phyloP scores from a whole-genome alignment of 2,797 vertebrate species.

The Coregonus suidteri region DNA sequence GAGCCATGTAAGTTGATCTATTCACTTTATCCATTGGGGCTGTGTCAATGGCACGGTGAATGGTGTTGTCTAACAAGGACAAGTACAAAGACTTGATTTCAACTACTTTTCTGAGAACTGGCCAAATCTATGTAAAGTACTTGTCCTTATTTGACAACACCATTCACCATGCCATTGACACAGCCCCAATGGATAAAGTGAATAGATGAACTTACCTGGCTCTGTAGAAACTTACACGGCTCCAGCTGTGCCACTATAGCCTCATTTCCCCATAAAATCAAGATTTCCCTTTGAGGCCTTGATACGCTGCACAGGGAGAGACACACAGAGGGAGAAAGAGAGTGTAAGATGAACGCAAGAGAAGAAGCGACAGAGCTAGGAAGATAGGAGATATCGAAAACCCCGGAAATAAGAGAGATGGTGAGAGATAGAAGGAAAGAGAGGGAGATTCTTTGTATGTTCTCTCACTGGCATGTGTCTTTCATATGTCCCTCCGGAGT shows the following conservation, averaged over 20 bases:
- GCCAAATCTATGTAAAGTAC: background rate
- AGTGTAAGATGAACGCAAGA: background rate
- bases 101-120: background rate
- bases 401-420: background rate
- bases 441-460: background rate
- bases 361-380: background rate
- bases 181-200: background rate
- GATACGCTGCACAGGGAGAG: background rate
- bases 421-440: background rate
- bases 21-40: background rate
- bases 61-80: background rate
- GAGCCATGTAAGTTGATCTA: background rate
- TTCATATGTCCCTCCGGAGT: constrained; percentile 1
- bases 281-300: constrained; percentile 34
- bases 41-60: background rate
- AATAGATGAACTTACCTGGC: background rate
- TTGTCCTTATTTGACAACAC: background rate
- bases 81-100: background rate
- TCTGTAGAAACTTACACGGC: background rate
- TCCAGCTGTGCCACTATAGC: background rate
- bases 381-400: background rate
- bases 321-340: constrained; percentile 2
- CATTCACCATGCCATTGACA: background rate
- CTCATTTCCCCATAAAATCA: constrained; percentile 22
- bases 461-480: background rate